phyloP scores from a whole-genome alignment of 2,888 invertebrate genomes.

The Endotricha flammealis region DNA sequence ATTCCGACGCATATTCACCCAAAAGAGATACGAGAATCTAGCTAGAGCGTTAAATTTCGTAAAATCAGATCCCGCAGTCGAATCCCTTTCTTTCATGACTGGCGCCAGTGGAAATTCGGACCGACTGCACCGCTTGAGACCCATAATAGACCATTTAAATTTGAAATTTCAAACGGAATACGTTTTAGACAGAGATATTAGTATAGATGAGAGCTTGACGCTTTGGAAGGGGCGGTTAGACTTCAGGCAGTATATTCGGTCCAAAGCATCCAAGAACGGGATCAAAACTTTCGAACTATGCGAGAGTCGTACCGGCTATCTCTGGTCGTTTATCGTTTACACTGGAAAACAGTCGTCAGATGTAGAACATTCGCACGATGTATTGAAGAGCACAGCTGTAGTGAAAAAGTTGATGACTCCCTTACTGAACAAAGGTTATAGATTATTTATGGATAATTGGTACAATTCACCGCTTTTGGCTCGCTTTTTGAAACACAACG shows the following conservation, averaged over 20 bases:
- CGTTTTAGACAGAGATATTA: no score
- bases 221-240: no score
- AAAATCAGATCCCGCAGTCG: conserved; percentile 6
- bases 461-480: conserved; percentile 21
- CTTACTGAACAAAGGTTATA: conserved; percentile 15
- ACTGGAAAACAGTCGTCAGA: no score
- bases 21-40: no score
- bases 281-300: no score
- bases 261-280: conserved; percentile 17
- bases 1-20: no score
- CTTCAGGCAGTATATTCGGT: conserved; percentile 13
- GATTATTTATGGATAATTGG: no score
- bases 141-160: conserved; percentile 1
- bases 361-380: no score
- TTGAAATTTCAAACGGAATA: not conserved
- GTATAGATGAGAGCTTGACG: no score
- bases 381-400: conserved; percentile 10
- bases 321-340: no score
- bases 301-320: conserved; percentile 16
- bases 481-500: conserved; percentile 7
- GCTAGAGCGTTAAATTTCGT: conserved; percentile 20
- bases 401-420: conserved; percentile 7
- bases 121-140: conserved; percentile 5
- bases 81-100: conserved; percentile 7
- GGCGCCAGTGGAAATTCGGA: conserved; percentile 1